Evolutionary conservation across 2,113 vertebrate species (phyloP), one percentile per base, ranked within the genome.

Genomic region (Dicaeum eximium): DNA sequence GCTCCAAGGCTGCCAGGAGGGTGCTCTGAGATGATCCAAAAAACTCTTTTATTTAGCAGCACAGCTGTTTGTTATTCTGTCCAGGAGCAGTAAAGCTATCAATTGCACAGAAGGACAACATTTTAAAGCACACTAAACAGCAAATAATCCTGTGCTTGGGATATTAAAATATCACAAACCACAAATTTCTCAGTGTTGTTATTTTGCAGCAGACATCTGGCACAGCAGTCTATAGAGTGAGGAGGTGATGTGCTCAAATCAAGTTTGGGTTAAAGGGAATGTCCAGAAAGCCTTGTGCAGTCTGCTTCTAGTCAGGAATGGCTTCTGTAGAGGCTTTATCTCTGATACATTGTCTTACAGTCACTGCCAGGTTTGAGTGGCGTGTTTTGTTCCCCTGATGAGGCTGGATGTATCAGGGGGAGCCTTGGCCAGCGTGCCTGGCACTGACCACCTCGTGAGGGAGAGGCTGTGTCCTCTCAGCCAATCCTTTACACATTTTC

Each of bases 61-160:
- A 60, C 89, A 79, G 61, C 61, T 96, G 69, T 57, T 93, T 92
- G 83, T 91, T 94, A 74, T 88, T 95, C 91, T 93, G 64, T 84
- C 86, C 69, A 79, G 80, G 69, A 95, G 51, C 57, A 42, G 80
- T 67, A 89, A 95, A 92, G 65, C 86, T 89, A 79, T 91, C 94
- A 93, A 45, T 81, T 64, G 77, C 20, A 30, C 80, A 91, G 91
- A 86, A 83, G 86, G 69, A 88, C 72, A 88, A 56, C 61, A 78
- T 79, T 96, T 88, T 80, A 90, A 91, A 92, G 61, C 65, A 75
- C 77, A 57, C 65, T 69, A 79, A 95, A 84, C 57, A 91, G 53
- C 80, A 93, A 96, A 95, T 93, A 95, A 95, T 92, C 40, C 91
- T 91, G 60, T 81, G 69, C 45, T 92, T 18, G 21, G 89, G 86